Evolutionary conservation across 2,888 invertebrate species (phyloP).

Genomic region (Trileptium ribeirensis): DNA sequence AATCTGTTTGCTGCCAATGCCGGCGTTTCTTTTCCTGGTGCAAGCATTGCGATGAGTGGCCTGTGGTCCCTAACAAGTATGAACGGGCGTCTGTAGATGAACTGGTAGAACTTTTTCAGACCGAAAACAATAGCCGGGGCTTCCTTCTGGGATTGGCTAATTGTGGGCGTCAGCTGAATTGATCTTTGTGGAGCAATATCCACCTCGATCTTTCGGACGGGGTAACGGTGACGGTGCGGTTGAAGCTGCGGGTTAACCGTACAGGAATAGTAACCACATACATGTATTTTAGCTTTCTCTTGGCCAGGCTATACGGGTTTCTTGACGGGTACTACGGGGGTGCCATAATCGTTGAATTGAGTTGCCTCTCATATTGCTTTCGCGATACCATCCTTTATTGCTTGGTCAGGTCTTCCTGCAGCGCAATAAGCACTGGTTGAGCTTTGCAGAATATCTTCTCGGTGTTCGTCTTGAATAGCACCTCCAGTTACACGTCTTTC

Average conservation of each 20-base stretch:
- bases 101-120: background rate
- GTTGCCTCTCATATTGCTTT: constrained; percentile 24
- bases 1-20: constrained; percentile 27
- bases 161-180: background rate
- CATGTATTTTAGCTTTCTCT: background rate
- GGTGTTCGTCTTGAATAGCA: constrained; percentile 19
- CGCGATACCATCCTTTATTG: constrained; percentile 16
- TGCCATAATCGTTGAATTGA: constrained; percentile 16
- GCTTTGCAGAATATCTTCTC: constrained; percentile 22
- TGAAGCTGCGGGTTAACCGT: background rate
- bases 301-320: background rate
- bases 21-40: constrained; percentile 24
- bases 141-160: constrained; percentile 3
- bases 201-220: background rate
- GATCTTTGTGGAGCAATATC: background rate
- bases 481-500: constrained; percentile 26
- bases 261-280: background rate
- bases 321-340: background rate
- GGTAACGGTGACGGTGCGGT: background rate
- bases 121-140: background rate
- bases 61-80: background rate
- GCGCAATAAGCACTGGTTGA: constrained; percentile 22
- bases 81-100: background rate
- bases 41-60: background rate
- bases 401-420: constrained; percentile 13